Base-by-base conservation (phyloP, 2,797 vertebrate genomes). In the Presbytis comata region DNA sequence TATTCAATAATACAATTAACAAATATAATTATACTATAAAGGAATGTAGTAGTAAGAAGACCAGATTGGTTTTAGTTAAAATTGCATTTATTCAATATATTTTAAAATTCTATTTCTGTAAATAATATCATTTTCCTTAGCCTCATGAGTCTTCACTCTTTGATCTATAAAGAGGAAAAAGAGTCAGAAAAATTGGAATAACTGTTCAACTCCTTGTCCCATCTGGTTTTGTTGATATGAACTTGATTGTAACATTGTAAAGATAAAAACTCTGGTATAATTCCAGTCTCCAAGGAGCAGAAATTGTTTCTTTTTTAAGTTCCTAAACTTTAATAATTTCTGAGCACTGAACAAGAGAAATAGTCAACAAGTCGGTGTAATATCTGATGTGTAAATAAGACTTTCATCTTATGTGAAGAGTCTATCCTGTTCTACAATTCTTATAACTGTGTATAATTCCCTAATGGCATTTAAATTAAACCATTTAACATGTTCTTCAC, bases 391-490 rank as follows among this genome's bases (percentile, higher is more conserved):
- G 41, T 90, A 90, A 95, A 70, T 41, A 55, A 59, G 13, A 36
- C 10, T 82, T 46, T 59, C 36, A 86, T 82, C 95, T 64, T 70
- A 75, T 75, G 4, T 79, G 46, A 94, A 79, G 75, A 55, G 13
- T 89, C 59, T 89, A 26, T 64, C 16, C 11, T 64, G 6, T 78
- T 75, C 46, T 48, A 85, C 24, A 96, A 48, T 53, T 89, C 22
- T 93, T 82, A 80, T 61, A 78, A 48, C 22, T n/a, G 50, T 36
- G 41, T 70, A 53, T 28, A 90, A 48, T 88, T 93, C 59, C 84
- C 5, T n/a, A 94, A 92, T 57, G 64, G 22, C 13, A 67, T 88
- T 92, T 94, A 85, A 96, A 90, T 88, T 36, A 44, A 97, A 79
- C 10, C 11, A 74, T 14, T 95, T 88, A 92, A 46, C 10, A 91